phyloP scores from a whole-genome alignment of 2,113 vertebrate genomes.

The Prietella phreatophila region DNA sequence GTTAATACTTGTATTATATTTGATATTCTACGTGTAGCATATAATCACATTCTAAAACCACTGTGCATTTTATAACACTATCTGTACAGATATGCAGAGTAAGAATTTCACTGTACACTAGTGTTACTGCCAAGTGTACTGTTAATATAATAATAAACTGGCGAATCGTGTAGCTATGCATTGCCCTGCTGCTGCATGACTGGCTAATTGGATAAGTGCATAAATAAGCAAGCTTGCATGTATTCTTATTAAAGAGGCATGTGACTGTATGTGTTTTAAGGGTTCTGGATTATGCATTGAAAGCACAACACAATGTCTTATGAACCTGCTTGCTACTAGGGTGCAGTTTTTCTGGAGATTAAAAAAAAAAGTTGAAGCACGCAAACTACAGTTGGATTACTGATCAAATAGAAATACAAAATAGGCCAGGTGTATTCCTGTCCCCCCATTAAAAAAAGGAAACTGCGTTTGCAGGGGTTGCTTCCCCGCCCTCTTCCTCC shows the following conservation, averaged over 20 bases:
- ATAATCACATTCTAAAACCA: neutral
- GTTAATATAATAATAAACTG: neutral
- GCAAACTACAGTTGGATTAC: neutral
- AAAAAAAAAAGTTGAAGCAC: neutral
- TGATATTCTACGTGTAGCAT: neutral
- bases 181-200: neutral
- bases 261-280: neutral
- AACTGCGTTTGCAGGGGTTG: neutral
- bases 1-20: neutral
- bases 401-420: neutral
- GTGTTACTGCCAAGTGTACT: neutral
- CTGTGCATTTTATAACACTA: neutral
- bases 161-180: neutral
- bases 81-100: neutral
- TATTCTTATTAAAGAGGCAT: neutral
- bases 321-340: neutral
- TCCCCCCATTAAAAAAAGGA: neutral
- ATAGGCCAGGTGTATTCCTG: neutral
- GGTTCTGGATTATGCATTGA: neutral
- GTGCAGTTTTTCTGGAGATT: too few species aligned
- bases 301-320: neutral
- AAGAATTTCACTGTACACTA: neutral
- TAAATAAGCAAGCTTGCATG: neutral
- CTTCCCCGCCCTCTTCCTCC: too few species aligned
- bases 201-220: neutral